phyloP scores from a whole-genome alignment of 2,113 vertebrate species.

The Megaceryle torquata region DNA sequence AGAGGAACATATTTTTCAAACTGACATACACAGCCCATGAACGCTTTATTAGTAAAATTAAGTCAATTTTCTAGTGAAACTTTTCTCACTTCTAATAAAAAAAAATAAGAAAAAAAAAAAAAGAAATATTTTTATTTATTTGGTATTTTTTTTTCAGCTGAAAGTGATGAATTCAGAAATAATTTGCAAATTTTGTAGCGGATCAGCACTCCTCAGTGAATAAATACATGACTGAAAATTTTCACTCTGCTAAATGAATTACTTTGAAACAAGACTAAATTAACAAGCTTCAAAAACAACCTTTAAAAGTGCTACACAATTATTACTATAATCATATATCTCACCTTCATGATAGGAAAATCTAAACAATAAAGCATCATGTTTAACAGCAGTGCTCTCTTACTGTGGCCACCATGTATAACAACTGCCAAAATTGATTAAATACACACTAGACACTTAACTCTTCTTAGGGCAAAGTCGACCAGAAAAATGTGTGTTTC shows the following conservation, averaged over 20 bases:
- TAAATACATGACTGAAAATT: background rate
- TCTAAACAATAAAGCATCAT: background rate
- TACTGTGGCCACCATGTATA: background rate
- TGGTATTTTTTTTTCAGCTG: background rate
- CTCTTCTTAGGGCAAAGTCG: background rate
- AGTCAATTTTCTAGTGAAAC: background rate
- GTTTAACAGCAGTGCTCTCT: background rate
- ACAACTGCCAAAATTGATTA: background rate
- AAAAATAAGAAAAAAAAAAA: no score
- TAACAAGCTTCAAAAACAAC: background rate
- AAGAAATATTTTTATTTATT: background rate
- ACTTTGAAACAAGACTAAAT: background rate
- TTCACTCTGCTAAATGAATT: background rate
- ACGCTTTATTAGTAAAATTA: background rate
- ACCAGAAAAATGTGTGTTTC: background rate
- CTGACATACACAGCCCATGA: background rate
- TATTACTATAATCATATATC: background rate
- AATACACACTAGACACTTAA: background rate
- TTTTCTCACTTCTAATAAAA: no score
- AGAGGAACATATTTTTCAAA: background rate
- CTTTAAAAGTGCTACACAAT: background rate
- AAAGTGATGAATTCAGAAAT: background rate
- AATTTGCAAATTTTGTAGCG: background rate
- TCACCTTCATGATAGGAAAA: background rate
- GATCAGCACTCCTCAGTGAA: background rate